Conservation (phyloP, 2,113 vertebrate species). For the Miniopterus natalensis region DNA sequence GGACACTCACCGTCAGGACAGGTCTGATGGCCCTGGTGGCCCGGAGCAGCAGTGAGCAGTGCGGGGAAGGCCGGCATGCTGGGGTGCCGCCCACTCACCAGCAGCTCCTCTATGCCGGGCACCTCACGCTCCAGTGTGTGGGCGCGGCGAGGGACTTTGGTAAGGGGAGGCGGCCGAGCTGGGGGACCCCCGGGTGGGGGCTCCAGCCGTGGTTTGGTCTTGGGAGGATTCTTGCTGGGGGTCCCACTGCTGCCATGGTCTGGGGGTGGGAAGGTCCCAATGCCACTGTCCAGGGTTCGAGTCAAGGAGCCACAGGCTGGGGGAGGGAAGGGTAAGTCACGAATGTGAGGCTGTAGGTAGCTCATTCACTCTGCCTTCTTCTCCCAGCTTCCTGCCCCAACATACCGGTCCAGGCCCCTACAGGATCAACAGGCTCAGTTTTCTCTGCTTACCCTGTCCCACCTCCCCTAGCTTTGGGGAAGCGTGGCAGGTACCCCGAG, state of each 20-base stretch:
- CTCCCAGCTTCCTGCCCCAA: accelerated
- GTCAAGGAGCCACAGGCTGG: constrained; percentile 95
- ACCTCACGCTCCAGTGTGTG: constrained; percentile 96
- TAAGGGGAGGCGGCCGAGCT: constrained; percentile 83
- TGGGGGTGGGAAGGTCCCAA: constrained; percentile 96
- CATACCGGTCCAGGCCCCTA: accelerated
- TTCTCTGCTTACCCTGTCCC: neutral
- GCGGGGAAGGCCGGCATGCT: constrained; percentile 86
- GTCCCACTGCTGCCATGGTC: constrained; percentile 92
- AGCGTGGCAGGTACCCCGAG: neutral
- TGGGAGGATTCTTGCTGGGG: constrained; percentile 92
- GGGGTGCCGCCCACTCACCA: constrained; percentile 88
- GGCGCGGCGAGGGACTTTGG: constrained; percentile 92
- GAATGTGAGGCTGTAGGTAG: neutral
- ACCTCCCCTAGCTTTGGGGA: constrained; percentile 77
- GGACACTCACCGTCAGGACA: constrained; percentile 83
- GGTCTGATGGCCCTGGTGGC: constrained; percentile 66
- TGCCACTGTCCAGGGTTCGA: constrained; percentile 97
- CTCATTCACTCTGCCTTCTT: accelerated
- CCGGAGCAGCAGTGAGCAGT: constrained; percentile 63
- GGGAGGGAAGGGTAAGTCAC: neutral
- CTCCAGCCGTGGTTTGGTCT: constrained; percentile 89
- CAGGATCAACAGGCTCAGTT: accelerated
- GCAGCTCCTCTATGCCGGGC: constrained; percentile 90
- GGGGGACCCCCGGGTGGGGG: constrained; percentile 85